phyloP scores from a whole-genome alignment of 2,888 invertebrate genomes.

The Zygaena filipendulae region DNA sequence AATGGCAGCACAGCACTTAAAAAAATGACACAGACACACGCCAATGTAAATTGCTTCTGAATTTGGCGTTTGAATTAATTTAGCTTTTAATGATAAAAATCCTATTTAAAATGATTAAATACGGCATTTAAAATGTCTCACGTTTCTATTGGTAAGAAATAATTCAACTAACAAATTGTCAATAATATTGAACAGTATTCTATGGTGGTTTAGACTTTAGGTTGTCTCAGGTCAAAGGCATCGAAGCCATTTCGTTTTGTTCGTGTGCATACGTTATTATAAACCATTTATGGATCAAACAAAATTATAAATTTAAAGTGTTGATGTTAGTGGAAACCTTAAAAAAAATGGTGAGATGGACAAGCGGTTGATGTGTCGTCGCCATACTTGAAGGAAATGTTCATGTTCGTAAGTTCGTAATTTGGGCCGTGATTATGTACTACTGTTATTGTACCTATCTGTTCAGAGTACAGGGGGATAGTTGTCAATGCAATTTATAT shows the following conservation, averaged over 20 bases:
- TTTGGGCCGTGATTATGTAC: no score
- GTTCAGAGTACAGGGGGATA: conserved; percentile 44
- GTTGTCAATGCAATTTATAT: conserved; percentile 46
- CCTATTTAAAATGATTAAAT: conserved; percentile 34
- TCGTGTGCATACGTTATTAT: conserved; percentile 20
- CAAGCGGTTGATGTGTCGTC: conserved; percentile 37
- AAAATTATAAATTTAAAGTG: no score
- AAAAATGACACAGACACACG: conserved; percentile 69
- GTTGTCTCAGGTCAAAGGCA: conserved; percentile 44
- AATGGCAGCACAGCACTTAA: no score
- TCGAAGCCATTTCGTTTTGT: conserved; percentile 61
- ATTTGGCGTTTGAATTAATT: conserved; percentile 63
- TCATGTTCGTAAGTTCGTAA: conserved; percentile 41
- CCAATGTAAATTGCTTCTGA: conserved; percentile 66
- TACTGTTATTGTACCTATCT: conserved; percentile 48
- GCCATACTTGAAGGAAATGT: conserved; percentile 42
- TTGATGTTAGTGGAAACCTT: no score
- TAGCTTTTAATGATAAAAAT: conserved; percentile 47
- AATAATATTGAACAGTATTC: conserved; percentile 29
- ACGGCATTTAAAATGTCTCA: conserved; percentile 57
- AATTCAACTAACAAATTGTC: conserved; percentile 17
- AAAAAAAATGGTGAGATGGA: conserved; percentile 26
- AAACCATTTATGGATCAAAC: no score
- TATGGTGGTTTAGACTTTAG: no score
- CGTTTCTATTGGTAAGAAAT: conserved; percentile 54